These are phyloP conservation scores for sheep (Ovis aries) DNA, from an alignment of 2,113 vertebrate species.

Conservation along the genomic window ARS-UI_Ramb_v3.0 NC_056076.1:48206501-48207000, in stretches of 20 bases:
- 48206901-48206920: not conserved
- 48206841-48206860: not conserved
- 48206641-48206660: not conserved
- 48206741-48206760: not conserved
- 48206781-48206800: not conserved
- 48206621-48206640: not conserved
- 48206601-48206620: accelerated
- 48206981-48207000: not conserved
- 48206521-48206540: too few species aligned
- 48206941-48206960: not conserved
- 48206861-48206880: not conserved
- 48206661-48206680: not conserved
- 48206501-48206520: accelerated
- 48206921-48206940: not conserved
- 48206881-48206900: not conserved
- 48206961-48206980: accelerated
- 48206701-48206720: not conserved
- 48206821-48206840: not conserved
- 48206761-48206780: not conserved
- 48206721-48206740: not conserved
- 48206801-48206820: not conserved
- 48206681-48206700: not conserved
- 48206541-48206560: not conserved
- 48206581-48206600: not conserved
- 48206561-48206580: not conserved